Evolutionary conservation across 2,888 invertebrate species (phyloP).

Genomic region (Athalia rosae): DNA sequence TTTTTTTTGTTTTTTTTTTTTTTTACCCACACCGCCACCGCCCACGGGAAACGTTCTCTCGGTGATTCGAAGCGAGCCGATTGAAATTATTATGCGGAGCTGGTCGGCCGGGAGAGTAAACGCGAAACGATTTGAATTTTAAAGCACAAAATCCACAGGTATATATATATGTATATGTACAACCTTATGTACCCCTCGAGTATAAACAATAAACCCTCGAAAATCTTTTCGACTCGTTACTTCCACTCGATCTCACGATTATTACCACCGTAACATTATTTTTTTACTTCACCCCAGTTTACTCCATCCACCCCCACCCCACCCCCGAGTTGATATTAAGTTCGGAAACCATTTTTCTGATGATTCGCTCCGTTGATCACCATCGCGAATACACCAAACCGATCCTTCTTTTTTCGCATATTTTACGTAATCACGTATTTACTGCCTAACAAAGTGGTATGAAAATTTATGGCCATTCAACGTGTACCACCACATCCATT

Average conservation of each 20-base stretch:
- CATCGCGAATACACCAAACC: conserved; percentile 7
- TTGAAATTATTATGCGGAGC: conserved; percentile 18
- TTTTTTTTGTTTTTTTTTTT: background rate
- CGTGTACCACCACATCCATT: no score
- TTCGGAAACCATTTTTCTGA: conserved; percentile 43
- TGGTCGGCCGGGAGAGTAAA: conserved; percentile 17
- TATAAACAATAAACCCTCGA: conserved; percentile 40
- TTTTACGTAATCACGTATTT: background rate
- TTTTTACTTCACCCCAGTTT: conserved; percentile 37
- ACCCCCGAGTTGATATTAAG: conserved; percentile 10
- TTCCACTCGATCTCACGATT: conserved; percentile 43
- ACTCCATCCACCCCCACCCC: conserved; percentile 6
- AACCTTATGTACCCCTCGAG: background rate
- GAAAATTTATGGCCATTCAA: no score
- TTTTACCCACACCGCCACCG: no score
- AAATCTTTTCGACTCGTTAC: conserved; percentile 42
- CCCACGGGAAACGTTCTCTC: background rate
- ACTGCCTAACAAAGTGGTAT: background rate
- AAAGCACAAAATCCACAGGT: background rate
- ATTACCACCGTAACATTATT: conserved; percentile 38
- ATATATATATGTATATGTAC: no score
- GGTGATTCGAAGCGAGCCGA: background rate
- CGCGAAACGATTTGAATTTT: conserved; percentile 33
- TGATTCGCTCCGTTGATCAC: conserved; percentile 41
- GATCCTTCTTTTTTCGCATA: background rate